Evolutionary conservation across 1,140 invertebrate genomes (phyloP).

Genomic region (Physella acuta): DNA sequence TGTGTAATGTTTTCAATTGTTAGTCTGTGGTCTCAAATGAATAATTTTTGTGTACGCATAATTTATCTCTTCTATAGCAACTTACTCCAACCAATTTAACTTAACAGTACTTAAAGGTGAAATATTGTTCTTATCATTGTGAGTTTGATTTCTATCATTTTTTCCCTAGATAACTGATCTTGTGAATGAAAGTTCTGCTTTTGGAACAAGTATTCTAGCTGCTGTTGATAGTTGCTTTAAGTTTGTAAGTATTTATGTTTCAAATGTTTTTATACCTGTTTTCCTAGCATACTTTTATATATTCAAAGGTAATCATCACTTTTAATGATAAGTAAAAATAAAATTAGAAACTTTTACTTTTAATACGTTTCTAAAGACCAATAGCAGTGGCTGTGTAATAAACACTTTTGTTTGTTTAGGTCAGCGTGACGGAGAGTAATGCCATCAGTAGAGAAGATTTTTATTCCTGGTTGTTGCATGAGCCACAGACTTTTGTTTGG

Average conservation of each 20-base stretch:
- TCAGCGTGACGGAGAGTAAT: conserved; percentile 63
- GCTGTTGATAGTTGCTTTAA: conserved; percentile 93
- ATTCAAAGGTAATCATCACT: not conserved
- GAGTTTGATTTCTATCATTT: too few relatives aligned
- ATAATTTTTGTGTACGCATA: too few relatives aligned
- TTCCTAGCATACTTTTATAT: too few relatives aligned
- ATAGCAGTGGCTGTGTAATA: not conserved
- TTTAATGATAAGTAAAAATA: not conserved
- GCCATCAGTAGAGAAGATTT: conserved; percentile 72
- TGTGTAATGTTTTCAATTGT: not conserved
- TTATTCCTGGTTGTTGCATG: conserved; percentile 89
- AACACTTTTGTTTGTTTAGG: conserved; percentile 27
- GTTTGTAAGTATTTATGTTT: conserved; percentile 44
- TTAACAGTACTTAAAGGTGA: too few relatives aligned
- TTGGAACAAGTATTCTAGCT: conserved; percentile 96
- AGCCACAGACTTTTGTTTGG: conserved; percentile 97
- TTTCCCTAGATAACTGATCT: conserved; percentile 76
- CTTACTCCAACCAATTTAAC: too few relatives aligned
- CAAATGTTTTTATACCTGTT: too few relatives aligned
- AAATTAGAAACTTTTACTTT: not conserved
- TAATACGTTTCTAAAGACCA: not conserved
- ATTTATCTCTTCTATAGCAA: too few relatives aligned
- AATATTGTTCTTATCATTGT: too few relatives aligned
- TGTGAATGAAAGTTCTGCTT: conserved; percentile 94
- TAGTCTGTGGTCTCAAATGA: too few relatives aligned